These are phyloP conservation scores for Bovichtus variegatus DNA, from an alignment of 2,797 vertebrate species.

Conservation along the genomic window DNA sequence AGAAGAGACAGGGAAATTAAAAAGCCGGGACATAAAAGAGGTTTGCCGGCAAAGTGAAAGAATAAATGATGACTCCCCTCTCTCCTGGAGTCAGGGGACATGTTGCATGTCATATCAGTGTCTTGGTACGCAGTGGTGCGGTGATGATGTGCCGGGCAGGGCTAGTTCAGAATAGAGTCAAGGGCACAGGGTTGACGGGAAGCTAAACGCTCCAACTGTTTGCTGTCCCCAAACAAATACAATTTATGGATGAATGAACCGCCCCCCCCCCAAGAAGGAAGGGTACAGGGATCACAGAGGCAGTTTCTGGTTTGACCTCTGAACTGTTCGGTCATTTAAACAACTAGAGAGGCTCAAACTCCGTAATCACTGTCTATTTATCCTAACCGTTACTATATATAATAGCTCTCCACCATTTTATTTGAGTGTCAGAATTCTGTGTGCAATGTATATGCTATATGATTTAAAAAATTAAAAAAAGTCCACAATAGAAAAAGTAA, in stretches of 20 bases:
- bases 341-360: slow-evolving; percentile 21
- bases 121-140: slow-evolving; percentile 79
- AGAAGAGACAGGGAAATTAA: slow-evolving; percentile 78
- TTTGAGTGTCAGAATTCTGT: not conserved
- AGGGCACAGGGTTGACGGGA: slow-evolving; percentile 79
- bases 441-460: not conserved
- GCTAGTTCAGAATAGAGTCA: slow-evolving; percentile 79
- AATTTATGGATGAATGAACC: slow-evolving; percentile 73
- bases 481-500: not conserved
- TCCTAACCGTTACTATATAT: no score
- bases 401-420: not conserved
- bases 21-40: slow-evolving; percentile 76
- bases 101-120: slow-evolving; percentile 82
- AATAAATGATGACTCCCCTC: slow-evolving; percentile 72
- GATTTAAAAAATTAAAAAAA: no score
- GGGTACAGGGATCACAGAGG: slow-evolving; percentile 56
- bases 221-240: slow-evolving; percentile 80
- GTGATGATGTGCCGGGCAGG: slow-evolving; percentile 80
- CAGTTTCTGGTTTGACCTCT: slow-evolving; percentile 64
- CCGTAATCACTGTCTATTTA: not conserved
- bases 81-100: slow-evolving; percentile 75
- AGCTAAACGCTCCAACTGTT: slow-evolving; percentile 83
- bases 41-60: slow-evolving; percentile 71
- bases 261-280: not conserved
- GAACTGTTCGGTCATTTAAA: slow-evolving; percentile 49